Evolutionary conservation across 2,113 vertebrate species (phyloP), one percentile per base, ranked within the genome.

Genomic region (Sciurus niger): DNA sequence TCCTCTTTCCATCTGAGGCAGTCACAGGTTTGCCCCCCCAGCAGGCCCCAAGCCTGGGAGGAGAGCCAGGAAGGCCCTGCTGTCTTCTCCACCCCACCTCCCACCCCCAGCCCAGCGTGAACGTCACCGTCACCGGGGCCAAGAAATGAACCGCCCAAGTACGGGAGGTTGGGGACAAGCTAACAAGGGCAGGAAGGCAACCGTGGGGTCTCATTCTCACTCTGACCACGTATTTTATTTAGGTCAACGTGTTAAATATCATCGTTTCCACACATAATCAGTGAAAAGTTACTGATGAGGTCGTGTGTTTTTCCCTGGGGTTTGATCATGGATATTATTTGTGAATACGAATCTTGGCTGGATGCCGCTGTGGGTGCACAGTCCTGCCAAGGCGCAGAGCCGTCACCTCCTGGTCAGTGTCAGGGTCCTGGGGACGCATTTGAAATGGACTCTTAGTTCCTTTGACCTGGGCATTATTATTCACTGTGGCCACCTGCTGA

Each of bases 21-120:
- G 2, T 74, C n/a, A 1, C 3, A 1, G 48, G 48, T 14, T 51
- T 89, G 84, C 22, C 37, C 46, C 63, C 34, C 46, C 3, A 7
- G n/a, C 17, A 28, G 28, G n/a, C 20, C 6, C 4, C 0, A 4
- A 46, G 34, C 32, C 51, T 6, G 1, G 18, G 40, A 32, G 53
- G 55, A 34, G 4, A 24, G 53, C 67, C 78, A 84, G 73, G 73
- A 48, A 40, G 40, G 3, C 60, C 0, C 28, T 1, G 8, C 34
- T 24, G 55, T 22, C 40, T 14, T 28, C 22, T 0, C 12, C 0
- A 55, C n/a, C 80, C 58, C 1, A 0, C 22, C 16, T 4, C 16
- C 3, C 28, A 48, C 46, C 48, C 51, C 4, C 25, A 32, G 4
- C 58, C 48, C n/a, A 10, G 34, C 0, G 0, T 10, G 77, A 60